Percentiles rank a stretch among this genome's conserved stretches.
Evolutionary conservation across 2,888 invertebrate genomes (phyloP).

Genomic region (Sphinx pinastri): DNA sequence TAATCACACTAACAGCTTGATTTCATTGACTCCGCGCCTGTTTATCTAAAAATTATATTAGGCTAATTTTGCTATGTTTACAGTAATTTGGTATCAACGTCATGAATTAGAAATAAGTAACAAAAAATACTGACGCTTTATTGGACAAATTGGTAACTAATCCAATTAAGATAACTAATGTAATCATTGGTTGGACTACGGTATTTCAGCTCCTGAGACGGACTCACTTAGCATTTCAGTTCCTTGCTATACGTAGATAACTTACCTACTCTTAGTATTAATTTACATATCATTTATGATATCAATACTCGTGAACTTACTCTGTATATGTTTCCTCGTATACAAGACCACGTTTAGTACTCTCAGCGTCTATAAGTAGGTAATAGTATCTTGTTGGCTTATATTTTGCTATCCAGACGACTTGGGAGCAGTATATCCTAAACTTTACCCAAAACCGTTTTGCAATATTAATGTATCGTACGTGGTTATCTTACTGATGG

Average conservation of each 20-base stretch:
- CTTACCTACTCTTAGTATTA: neutral
- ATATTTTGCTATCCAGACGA: constrained; percentile 42
- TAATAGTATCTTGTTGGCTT: constrained; percentile 43
- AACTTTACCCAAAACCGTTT: constrained; percentile 74
- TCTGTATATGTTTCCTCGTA: neutral
- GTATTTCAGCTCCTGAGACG: neutral
- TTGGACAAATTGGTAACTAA: no score
- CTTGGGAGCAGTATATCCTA: constrained; percentile 69
- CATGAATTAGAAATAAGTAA: neutral
- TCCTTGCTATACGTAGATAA: neutral
- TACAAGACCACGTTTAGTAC: constrained; percentile 31
- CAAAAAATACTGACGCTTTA: no score
- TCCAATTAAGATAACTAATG: no score
- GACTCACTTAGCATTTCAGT: neutral
- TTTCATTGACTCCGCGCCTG: no score
- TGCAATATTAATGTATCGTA: constrained; percentile 76
- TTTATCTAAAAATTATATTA: neutral
- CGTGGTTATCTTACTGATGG: constrained; percentile 74
- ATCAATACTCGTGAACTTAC: neutral
- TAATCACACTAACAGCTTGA: no score
- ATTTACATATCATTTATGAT: neutral
- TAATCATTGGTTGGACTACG: neutral
- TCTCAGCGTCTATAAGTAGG: constrained; percentile 33
- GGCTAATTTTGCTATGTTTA: neutral
- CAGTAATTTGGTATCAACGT: neutral